These are phyloP conservation scores for Anorthoa munda DNA, from an alignment of 2,888 invertebrate species.

Conservation along the genomic window DNA sequence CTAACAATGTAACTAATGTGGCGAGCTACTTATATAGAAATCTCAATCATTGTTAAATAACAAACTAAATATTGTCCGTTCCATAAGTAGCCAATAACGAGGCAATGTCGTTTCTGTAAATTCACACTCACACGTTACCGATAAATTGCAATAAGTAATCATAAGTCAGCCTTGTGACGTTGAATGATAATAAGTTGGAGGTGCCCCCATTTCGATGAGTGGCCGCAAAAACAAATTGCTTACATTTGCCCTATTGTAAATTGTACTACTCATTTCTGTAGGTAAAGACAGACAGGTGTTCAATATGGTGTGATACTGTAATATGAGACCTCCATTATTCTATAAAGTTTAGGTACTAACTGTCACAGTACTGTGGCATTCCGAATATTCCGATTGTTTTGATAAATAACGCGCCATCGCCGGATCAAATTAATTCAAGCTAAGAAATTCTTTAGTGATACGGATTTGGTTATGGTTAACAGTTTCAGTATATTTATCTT, in stretches of 20 bases:
- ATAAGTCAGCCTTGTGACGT: constrained; percentile 75
- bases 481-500: constrained; percentile 6
- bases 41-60: constrained; percentile 48
- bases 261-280: constrained; percentile 60
- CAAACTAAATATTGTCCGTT: constrained; percentile 39
- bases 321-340: constrained; percentile 51
- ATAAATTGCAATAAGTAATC: constrained; percentile 75
- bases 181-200: constrained; percentile 61
- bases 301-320: constrained; percentile 63
- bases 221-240: constrained; percentile 71
- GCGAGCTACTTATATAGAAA: constrained; percentile 37
- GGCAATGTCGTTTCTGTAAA: constrained; percentile 64
- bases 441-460: constrained; percentile 52
- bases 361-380: constrained; percentile 40
- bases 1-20: constrained; percentile 41
- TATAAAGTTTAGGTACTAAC: constrained; percentile 5
- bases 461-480: constrained; percentile 40
- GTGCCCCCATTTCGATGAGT: constrained; percentile 73
- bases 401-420: constrained; percentile 45
- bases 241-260: constrained; percentile 52
- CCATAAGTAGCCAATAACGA: constrained; percentile 44
- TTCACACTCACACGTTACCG: constrained; percentile 68
- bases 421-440: constrained; percentile 66
- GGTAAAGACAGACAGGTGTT: constrained; percentile 61
- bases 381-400: constrained; percentile 59